These are phyloP conservation scores for Mactromeris polynyma DNA, from an alignment of 2,888 invertebrate genomes.

Conservation along the genomic window DNA sequence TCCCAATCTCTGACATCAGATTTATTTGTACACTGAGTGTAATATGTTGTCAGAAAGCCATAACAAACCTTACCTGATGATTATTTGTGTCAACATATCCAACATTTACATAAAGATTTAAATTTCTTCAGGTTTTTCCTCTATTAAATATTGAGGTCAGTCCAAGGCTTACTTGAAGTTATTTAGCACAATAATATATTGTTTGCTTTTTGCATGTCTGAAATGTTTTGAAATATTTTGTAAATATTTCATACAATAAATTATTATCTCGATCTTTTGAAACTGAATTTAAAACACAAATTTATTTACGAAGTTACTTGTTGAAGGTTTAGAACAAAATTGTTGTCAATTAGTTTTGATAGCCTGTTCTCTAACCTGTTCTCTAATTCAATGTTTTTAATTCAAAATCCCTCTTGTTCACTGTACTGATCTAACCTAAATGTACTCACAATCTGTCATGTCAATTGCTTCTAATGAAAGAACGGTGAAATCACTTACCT, in stretches of 20 bases:
- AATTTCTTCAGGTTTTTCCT: not conserved
- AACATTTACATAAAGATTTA: conserved; percentile 18
- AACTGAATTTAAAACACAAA: not conserved
- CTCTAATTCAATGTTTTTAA: too few relatives aligned
- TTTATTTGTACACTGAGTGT: not conserved
- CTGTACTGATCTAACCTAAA: too few relatives aligned
- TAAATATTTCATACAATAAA: not conserved
- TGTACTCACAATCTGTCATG: too few relatives aligned
- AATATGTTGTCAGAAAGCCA: not conserved
- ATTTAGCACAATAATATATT: not conserved
- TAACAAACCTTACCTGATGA: not conserved
- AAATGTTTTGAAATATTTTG: not conserved
- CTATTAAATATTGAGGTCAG: not conserved
- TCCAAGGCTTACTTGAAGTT: not conserved
- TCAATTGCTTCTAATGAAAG: too few relatives aligned
- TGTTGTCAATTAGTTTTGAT: too few relatives aligned
- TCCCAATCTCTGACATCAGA: not conserved
- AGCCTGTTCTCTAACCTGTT: too few relatives aligned
- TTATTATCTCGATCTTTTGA: not conserved
- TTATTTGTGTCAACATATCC: not conserved
- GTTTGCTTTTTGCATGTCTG: not conserved
- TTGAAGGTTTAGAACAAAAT: too few relatives aligned
- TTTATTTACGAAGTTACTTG: not conserved
- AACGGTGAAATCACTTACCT: too few relatives aligned
- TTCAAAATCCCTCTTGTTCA: too few relatives aligned